Conservation (phyloP, 2,113 vertebrate genomes). For the Nanorana parkeri region DNA sequence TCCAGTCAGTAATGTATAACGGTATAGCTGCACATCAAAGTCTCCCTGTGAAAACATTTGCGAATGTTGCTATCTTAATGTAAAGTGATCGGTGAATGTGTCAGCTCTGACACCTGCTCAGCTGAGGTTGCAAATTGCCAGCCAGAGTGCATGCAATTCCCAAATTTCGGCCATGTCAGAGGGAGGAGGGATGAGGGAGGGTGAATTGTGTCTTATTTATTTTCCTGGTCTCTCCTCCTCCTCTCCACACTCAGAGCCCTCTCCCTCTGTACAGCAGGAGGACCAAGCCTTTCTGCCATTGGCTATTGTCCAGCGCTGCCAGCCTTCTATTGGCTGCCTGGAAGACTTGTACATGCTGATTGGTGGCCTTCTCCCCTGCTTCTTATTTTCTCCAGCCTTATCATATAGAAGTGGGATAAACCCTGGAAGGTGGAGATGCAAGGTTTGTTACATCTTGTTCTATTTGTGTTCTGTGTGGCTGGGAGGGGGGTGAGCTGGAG, state of each 20-base stretch:
- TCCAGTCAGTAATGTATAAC: no score
- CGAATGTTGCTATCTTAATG: no score
- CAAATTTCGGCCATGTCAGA: not conserved
- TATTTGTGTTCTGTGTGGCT: constrained; percentile 33
- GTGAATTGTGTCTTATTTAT: constrained; percentile 8
- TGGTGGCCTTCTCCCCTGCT: constrained; percentile 66
- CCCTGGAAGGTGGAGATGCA: constrained; percentile 76
- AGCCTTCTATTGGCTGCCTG: constrained; percentile 69
- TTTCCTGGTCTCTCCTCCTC: constrained; percentile 37
- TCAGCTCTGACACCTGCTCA: no score
- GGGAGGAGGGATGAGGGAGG: not conserved
- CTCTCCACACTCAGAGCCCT: constrained; percentile 58
- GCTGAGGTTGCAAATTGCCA: no score
- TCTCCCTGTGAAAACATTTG: no score
- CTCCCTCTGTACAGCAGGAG: constrained; percentile 52
- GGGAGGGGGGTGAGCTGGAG: not conserved
- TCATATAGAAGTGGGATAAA: constrained; percentile 63
- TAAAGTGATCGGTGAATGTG: no score
- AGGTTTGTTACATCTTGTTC: constrained; percentile 70
- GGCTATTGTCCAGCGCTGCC: constrained; percentile 64
- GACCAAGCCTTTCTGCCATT: constrained; percentile 66
- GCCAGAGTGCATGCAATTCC: no score
- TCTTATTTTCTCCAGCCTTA: constrained; percentile 66
- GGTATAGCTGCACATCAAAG: no score
- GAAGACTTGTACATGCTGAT: constrained; percentile 60